These are phyloP conservation scores for Eupeodes latifasciatus DNA, from an alignment of 2,888 invertebrate species.

Conservation along the genomic window DNA sequence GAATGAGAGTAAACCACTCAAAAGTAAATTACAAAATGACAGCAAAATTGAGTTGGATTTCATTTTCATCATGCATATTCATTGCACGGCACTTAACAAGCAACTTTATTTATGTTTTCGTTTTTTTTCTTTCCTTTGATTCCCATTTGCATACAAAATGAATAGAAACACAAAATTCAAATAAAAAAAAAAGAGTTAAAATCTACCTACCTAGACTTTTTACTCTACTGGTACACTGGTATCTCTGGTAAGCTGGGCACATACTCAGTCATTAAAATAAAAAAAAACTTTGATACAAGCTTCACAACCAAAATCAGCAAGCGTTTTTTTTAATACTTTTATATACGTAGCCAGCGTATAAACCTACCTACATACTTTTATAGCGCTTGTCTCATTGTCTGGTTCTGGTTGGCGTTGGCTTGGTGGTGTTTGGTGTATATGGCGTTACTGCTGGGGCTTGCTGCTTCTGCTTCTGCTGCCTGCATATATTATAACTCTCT, in stretches of 20 bases:
- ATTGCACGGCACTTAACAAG: constrained; percentile 42
- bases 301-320: constrained; percentile 29
- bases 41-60: constrained; percentile 75
- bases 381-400: constrained; percentile 42
- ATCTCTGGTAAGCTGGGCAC: constrained; percentile 38
- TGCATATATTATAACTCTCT: constrained; percentile 54
- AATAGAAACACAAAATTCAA: constrained; percentile 20
- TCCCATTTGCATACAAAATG: constrained; percentile 67
- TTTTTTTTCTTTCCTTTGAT: constrained; percentile 21
- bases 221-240: constrained; percentile 10
- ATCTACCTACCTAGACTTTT: constrained; percentile 36
- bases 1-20: constrained; percentile 72
- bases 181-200: constrained; percentile 37
- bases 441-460: not conserved
- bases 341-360: no score
- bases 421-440: not conserved
- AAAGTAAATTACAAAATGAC: constrained; percentile 74
- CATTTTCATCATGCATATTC: constrained; percentile 67
- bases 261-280: constrained; percentile 52
- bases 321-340: constrained; percentile 16
- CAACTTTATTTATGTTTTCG: constrained; percentile 37
- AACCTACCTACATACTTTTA: constrained; percentile 1
- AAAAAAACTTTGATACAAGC: constrained; percentile 33
- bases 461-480: constrained; percentile 21
- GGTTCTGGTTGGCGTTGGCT: not conserved